These are phyloP conservation scores for Rosalia funebris DNA, from an alignment of 2,888 invertebrate species.

Conservation along the genomic window DNA sequence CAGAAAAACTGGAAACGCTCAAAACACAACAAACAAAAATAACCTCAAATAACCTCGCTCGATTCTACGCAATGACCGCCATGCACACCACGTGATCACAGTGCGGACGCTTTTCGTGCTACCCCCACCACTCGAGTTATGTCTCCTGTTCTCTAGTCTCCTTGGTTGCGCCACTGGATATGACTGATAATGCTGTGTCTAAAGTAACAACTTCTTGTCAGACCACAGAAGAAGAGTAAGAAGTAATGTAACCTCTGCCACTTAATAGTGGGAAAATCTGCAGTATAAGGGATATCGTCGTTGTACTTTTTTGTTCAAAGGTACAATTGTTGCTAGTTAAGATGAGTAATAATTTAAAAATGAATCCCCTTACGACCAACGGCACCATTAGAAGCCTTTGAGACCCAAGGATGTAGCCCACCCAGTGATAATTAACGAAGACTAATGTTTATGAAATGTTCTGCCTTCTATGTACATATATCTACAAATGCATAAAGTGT, in stretches of 20 bases:
- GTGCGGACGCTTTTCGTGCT: too few relatives aligned
- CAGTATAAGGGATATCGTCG: not conserved
- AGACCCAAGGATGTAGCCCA: slow-evolving; percentile 9
- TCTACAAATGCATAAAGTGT: slow-evolving; percentile 1
- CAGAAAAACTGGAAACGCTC: too few relatives aligned
- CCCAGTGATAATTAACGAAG: slow-evolving; percentile 4
- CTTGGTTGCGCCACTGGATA: too few relatives aligned
- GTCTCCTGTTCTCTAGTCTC: too few relatives aligned
- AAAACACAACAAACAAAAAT: too few relatives aligned
- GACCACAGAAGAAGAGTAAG: not conserved
- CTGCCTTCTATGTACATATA: not conserved
- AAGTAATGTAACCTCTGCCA: not conserved
- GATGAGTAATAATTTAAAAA: slow-evolving; percentile 7
- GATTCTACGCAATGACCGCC: too few relatives aligned
- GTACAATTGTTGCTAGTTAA: slow-evolving; percentile 5
- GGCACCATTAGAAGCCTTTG: slow-evolving; percentile 7
- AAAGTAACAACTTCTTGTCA: not conserved
- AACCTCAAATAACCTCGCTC: too few relatives aligned
- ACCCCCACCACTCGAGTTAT: too few relatives aligned
- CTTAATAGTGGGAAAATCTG: not conserved
- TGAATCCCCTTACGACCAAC: not conserved
- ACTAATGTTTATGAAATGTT: slow-evolving; percentile 9
- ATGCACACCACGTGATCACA: too few relatives aligned
- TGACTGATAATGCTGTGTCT: not conserved
- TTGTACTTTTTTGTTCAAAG: slow-evolving; percentile 4